Conservation (phyloP, 2,797 vertebrate genomes). For the Sylvia borin region DNA sequence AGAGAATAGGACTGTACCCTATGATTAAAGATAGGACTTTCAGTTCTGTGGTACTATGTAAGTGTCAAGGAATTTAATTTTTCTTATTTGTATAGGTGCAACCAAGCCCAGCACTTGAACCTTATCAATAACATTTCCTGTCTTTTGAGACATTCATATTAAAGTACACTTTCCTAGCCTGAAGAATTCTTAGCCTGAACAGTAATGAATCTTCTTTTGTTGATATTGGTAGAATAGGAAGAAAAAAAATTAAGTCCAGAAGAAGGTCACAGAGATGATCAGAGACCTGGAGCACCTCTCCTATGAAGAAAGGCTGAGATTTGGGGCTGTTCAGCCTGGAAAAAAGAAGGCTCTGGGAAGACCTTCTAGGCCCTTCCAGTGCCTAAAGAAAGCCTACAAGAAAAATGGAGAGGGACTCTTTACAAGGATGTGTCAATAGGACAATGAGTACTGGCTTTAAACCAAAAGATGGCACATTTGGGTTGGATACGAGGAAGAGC, state of each 20-base stretch:
- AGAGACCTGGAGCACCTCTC: background rate
- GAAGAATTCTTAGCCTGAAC: background rate
- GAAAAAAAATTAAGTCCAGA: background rate
- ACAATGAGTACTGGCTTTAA: background rate
- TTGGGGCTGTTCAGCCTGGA: background rate
- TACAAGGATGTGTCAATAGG: background rate
- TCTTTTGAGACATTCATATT: background rate
- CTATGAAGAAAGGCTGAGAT: background rate
- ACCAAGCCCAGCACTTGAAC: background rate
- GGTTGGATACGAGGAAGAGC: background rate
- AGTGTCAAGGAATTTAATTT: background rate
- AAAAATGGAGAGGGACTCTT: background rate
- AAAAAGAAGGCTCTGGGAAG: background rate
- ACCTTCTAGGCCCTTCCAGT: background rate
- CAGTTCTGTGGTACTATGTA: background rate
- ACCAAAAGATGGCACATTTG: background rate
- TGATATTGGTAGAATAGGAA: background rate
- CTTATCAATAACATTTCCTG: background rate
- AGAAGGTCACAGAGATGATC: background rate
- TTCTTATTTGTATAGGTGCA: background rate
- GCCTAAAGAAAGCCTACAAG: background rate
- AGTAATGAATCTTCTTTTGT: background rate
- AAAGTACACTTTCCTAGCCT: background rate
- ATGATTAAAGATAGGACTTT: background rate
- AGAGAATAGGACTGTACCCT: background rate